Evolutionary conservation across 2,797 vertebrate genomes (phyloP), one percentile per base, ranked within the genome.

Genomic region (Siniperca obscura): DNA sequence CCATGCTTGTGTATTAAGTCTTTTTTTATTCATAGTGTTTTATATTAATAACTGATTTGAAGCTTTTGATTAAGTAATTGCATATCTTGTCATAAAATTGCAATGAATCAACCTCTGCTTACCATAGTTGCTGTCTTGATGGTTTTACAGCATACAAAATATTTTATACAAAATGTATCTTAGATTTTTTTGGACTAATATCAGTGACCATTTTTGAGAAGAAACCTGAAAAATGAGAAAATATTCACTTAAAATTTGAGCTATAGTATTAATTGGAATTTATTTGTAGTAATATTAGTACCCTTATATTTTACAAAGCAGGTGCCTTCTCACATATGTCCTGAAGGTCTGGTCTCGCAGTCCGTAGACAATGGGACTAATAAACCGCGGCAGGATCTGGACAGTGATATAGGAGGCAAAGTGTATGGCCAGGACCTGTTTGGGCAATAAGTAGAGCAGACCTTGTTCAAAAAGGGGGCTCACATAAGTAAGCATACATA

Each of bases 291-390:
- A 8, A 2, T 62, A 11, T 3, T 38, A 8, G 8, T 10, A 21
- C 3, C 11, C 17, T 4, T 59, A 5, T 7, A 62, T 22, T 13
- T 40, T 73, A 78, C 86, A 90, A 0, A 77, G 13, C 62, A 89
- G 38, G 30, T 86, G 61, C 5, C 9, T 30, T 16, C 5, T 87
- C 64, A 83, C 17, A 7, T 87, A 48, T 19, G 4, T 81, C 76
- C 85, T 86, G 70, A 91, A 89, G 10, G 27, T 68, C 46, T 80
- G 67, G 74, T 91, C 90, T 52, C 90, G 61, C 14, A 91, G 68
- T 2, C 90, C 88, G 16, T 91, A 91, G 3, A 91, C 80, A 8
- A 87, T 25, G 1, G 88, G 87, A 27, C 87, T 91, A 3, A 87
- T 11, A 1, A 86, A 73, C 4, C 90, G 69, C 0, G 90, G 90